A percentile compares a stretch with the other conserved stretches of the same genome.
phyloP scores from a whole-genome alignment of 2,888 invertebrate genomes.

The Scaptomyza caliginosa region DNA sequence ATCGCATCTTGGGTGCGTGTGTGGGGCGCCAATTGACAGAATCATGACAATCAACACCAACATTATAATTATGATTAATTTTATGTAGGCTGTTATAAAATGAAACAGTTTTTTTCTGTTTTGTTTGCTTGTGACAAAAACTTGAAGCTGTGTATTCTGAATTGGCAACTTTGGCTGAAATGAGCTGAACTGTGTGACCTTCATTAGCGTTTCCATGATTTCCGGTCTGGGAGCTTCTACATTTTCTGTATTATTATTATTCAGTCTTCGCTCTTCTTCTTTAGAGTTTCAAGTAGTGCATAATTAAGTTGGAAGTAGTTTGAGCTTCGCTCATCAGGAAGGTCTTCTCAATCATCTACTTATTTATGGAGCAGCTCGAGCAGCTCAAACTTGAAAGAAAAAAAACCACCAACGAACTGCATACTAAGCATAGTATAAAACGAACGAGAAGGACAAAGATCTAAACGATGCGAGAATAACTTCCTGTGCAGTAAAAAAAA shows the following conservation, averaged over 20 bases:
- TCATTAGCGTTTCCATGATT: constrained; percentile 44
- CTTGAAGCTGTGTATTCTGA: constrained; percentile 42
- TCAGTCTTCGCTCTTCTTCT: constrained; percentile 22
- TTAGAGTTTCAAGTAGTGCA: constrained; percentile 58
- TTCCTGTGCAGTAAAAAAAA: no score
- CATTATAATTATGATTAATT: constrained; percentile 39
- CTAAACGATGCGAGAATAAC: constrained; percentile 3
- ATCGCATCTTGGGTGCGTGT: constrained; percentile 24
- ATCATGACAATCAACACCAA: constrained; percentile 4
- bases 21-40: constrained; percentile 38
- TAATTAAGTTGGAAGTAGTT: constrained; percentile 48
- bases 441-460: constrained; percentile 36
- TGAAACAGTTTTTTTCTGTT: constrained; percentile 44
- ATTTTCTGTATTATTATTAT: constrained; percentile 16
- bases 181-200: constrained; percentile 41
- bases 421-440: constrained; percentile 54
- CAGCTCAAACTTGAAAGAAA: constrained; percentile 4
- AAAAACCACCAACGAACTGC: constrained; percentile 30
- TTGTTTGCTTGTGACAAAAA: constrained; percentile 26
- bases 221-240: constrained; percentile 39
- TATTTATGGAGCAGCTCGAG: constrained; percentile 44
- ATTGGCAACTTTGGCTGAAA: constrained; percentile 17
- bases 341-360: constrained; percentile 47
- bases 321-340: constrained; percentile 23
- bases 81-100: constrained; percentile 63